Evolutionary conservation across 2,797 vertebrate species (phyloP), one percentile per base, ranked within the genome.

Genomic region (Oryzias sinensis): DNA sequence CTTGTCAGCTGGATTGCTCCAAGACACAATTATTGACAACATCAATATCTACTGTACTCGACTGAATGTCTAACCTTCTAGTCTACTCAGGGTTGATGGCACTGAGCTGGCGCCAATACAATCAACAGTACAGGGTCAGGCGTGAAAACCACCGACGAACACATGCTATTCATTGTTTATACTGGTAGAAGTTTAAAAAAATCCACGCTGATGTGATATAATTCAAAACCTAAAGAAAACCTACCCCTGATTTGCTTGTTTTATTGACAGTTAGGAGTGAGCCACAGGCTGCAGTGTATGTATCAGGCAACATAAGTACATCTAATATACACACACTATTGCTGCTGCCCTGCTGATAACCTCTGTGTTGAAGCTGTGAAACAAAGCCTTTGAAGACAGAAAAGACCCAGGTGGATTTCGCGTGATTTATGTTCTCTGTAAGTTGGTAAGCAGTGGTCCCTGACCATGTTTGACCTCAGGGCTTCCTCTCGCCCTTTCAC

Each of bases 381-480:
- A 89, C 88, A 90, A 89, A 74, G 82, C 81, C 89, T 89, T 89
- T 89, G 88, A 88, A 89, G 87, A 83, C 62, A n/a, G 56, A 85
- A 77, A 76, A 85, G 86, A 85, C 86, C 87, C 87, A 59, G 65
- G 56, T 72, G 70, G 44, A 61, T 80, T 83, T 76, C 14, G 46
- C 70, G 61, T 90, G 88, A 89, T 91, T 91, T 84, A 90, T 90
- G 87, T 80, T 76, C 74, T 72, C 72, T 70, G 56, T 85, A 84
- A 87, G 83, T 82, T 80, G 69, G 75, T 42, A 71, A 70, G 72
- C 68, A 77, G 73, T 83, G 81, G 70, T 81, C 78, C 74, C 77
- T 71, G 74, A 86, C 82, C 87, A 68, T 53, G 60, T 73, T 56
- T 89, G 89, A 90, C 89, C 88, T 86, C 8, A 62, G 52, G 56